Base-by-base conservation (phyloP, 2,113 vertebrate genomes). In the Tricholaema leucomelas region DNA sequence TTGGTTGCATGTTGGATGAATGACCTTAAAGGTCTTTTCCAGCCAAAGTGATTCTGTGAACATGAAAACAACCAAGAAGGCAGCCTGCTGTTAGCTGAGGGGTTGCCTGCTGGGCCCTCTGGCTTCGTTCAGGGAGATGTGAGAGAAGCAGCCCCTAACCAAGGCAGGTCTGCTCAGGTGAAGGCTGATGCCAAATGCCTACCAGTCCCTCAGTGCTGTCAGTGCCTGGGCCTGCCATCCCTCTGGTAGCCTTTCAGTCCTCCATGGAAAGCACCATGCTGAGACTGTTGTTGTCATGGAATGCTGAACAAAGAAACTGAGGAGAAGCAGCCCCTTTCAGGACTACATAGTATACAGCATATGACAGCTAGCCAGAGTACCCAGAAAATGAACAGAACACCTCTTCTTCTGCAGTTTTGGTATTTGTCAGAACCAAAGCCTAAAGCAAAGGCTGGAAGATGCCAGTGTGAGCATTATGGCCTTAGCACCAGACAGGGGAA, bases 21-120 rank as follows among this genome's bases (percentile, higher is more conserved):
- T 50, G 48, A 25, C 24, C 6, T 48, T 48, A 23, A 23, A 48
- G 21, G 46, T 48, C 21, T 50, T 50, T 50, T 50, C 48, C 48
- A 50, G 24, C 20, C 46, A 23, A 23, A 48, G 23, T 48, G 46
- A 23, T 23, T 48, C 46, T 48, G 12, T 50, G 48, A 12, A 36
- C 6, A 0, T 18, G 46, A 16, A 36, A 24, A 7, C 4, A 31
- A 1, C 0, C 2, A 3, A 2, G 30, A 19, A 2, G 13, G 3
- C 8, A 5, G 24, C 5, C 6, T 52, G 38, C 38, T 18, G 4
- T 35, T 36, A 16, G 48, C 12, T 38, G 17, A 31, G 7, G 24
- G 9, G 9, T 12, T 71, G 48, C 5, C 12, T 4, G 0, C 2
- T 46, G 58, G 20, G 55, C 15, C 19, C 24, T 24, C 31, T 24